A percentile compares a stretch with the other conserved stretches of the same genome.
phyloP scores from a whole-genome alignment of 2,888 invertebrate species.

The Hoplodrina blanda region DNA sequence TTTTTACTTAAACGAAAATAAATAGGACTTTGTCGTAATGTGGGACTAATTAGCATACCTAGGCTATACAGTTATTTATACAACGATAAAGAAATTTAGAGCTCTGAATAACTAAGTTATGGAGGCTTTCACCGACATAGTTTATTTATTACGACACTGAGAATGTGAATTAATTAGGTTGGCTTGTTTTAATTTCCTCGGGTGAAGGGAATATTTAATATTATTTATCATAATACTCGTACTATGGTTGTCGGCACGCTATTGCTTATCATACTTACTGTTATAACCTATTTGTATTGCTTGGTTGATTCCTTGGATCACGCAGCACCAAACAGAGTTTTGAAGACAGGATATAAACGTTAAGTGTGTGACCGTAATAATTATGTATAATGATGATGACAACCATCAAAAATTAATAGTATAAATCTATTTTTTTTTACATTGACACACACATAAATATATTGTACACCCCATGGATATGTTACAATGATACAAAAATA shows the following conservation, averaged over 20 bases:
- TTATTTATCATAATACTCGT: slow-evolving; percentile 27
- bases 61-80: slow-evolving; percentile 42
- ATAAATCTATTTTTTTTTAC: too few species aligned
- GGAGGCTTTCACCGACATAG: slow-evolving; percentile 40
- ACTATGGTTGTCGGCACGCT: slow-evolving; percentile 47
- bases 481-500: too few species aligned
- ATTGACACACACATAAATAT: too few species aligned
- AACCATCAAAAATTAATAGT: too few species aligned
- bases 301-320: slow-evolving; percentile 6
- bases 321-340: too few species aligned
- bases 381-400: too few species aligned
- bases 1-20: slow-evolving; percentile 49
- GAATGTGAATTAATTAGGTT: slow-evolving; percentile 56
- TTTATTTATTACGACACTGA: slow-evolving; percentile 60
- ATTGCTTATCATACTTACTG: slow-evolving; percentile 20
- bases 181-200: slow-evolving; percentile 46
- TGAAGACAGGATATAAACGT: too few species aligned
- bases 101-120: slow-evolving; percentile 59
- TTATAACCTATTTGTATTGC: slow-evolving; percentile 12
- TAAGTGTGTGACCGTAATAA: too few species aligned
- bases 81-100: slow-evolving; percentile 62
- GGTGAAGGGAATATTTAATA: slow-evolving; percentile 31
- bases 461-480: too few species aligned
- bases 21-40: slow-evolving; percentile 45
- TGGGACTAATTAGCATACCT: slow-evolving; percentile 57